Conservation (phyloP, 1,140 invertebrate species). For the Acromyrmex echinatior region DNA sequence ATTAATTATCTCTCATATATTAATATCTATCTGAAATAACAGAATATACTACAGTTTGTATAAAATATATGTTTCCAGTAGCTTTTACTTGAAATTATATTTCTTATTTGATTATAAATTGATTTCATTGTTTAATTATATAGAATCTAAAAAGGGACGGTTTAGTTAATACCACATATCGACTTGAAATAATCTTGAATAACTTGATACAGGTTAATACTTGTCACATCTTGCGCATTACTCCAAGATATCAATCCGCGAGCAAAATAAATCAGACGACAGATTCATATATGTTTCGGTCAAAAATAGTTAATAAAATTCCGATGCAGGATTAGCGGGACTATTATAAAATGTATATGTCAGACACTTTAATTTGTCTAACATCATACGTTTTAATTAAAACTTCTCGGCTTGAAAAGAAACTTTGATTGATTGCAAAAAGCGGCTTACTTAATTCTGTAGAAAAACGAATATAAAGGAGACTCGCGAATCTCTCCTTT, state of each 20-base stretch:
- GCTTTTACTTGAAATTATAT: neutral
- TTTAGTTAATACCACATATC: too few relatives aligned
- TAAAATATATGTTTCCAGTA: neutral
- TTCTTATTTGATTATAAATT: too few relatives aligned
- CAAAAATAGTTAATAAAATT: slow-evolving; percentile 2
- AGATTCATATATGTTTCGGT: neutral
- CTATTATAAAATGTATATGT: neutral
- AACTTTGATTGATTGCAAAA: slow-evolving; percentile 48
- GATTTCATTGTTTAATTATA: too few relatives aligned
- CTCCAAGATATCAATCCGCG: neutral
- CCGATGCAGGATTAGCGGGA: too few relatives aligned
- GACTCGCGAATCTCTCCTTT: slow-evolving; percentile 26
- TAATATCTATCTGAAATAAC: too few relatives aligned
- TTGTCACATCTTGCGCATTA: neutral
- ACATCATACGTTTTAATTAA: slow-evolving; percentile 57
- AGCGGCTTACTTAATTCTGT: slow-evolving; percentile 49
- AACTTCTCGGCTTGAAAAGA: slow-evolving; percentile 49
- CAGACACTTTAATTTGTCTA: slow-evolving; percentile 11
- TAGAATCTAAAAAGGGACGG: too few relatives aligned
- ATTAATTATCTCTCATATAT: too few relatives aligned
- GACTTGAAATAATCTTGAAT: too few relatives aligned
- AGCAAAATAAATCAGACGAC: neutral
- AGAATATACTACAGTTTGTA: too few relatives aligned
- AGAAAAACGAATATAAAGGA: slow-evolving; percentile 51
- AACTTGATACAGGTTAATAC: neutral